Evolutionary conservation across 1,140 invertebrate species (phyloP), one percentile per base, ranked within the genome.

Genomic region (Acyrthosiphon pisum): DNA sequence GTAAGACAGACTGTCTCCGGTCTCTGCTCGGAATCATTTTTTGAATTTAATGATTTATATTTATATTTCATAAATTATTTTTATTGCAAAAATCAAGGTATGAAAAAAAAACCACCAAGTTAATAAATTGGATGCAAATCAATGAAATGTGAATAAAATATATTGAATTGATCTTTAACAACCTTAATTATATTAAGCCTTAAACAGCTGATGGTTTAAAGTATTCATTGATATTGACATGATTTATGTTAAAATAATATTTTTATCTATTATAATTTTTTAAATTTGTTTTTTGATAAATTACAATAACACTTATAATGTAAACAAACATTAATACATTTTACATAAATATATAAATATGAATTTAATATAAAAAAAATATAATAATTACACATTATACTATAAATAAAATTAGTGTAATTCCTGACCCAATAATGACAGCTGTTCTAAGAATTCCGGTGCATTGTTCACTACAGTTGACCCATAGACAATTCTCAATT

Each of bases 391-490:
- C 30, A 50, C 2, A 26, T 46, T 68, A 68, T 7, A 30, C 53
- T 9, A n/a, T 91, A 48, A 81, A 83, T 81, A 76, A 50, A 26
- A 93, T 94, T 83, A 94, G 48, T 94, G 93, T 41, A 94, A 35
- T 91, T 94, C 94, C 93, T 94, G 81, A 0, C 94, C 94, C 18
- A 94, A 92, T 35, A 94, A 91, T 4, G 94, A 93, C 2, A 94
- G 90, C 96, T 99, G 99, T 95, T 98, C 98, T 76, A 99, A 95
- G 95, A 99, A 99, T 95, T 99, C 98, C 94, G 97, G 96, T 20
- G 98, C 98, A 96, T 98, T 99, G 92, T 97, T 97, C 93, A 99
- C 96, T 90, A 99, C 98, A 89, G 98, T 98, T 93, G 98, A 98
- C 50, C 99, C 99, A 95, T 99, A 99, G 53, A 99, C 97, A 88